Base-by-base conservation (phyloP, 1,140 invertebrate species). In the Caenorhabditis brenneri region DNA sequence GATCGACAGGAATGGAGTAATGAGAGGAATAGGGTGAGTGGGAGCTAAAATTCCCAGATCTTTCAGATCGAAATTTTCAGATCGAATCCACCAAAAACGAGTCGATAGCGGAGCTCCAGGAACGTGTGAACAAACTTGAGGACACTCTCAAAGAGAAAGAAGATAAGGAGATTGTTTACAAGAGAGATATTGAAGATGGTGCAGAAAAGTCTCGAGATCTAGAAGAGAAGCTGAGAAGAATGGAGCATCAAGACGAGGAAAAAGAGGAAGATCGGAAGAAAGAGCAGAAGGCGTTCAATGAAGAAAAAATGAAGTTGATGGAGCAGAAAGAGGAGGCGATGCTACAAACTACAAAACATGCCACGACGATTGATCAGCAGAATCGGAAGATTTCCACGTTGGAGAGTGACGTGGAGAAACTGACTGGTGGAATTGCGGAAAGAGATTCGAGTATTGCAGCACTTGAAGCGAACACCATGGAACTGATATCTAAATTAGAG, bases 1-100 rank as follows among this genome's bases (percentile, higher is more conserved):
- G 84, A 85, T 51, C 49, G 80, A 42, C 53, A 51, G 6, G 84
- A 85, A 22, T 85, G 84, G 84, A 60, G 58, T 27, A 81, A 58
- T 55, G 84, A 85, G 39, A 82, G 81, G 69, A 46, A 65, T 42
- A 16, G 33, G 80, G 83, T 84, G n/a, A n/a, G n/a, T n/a, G n/a
- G n/a, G n/a, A n/a, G n/a, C n/a, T n/a, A n/a, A n/a, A n/a, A n/a
- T n/a, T n/a, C n/a, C n/a, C n/a, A n/a, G n/a, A n/a, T n/a, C n/a
- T n/a, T n/a, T n/a, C n/a, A n/a, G n/a, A 53, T n/a, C 16, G 39
- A n/a, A n/a, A n/a, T 36, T 65, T 83, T 58, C 33, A 83, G 82
- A n/a, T 84, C 7, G 83, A 84, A 24, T 33, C 51, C 5, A 33
- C 80, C 39, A 53, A 58, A 16, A 81, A 65, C 36, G 48, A 36